Evolutionary conservation across 2,888 invertebrate genomes (phyloP).

Genomic region (Drosophila robusta): DNA sequence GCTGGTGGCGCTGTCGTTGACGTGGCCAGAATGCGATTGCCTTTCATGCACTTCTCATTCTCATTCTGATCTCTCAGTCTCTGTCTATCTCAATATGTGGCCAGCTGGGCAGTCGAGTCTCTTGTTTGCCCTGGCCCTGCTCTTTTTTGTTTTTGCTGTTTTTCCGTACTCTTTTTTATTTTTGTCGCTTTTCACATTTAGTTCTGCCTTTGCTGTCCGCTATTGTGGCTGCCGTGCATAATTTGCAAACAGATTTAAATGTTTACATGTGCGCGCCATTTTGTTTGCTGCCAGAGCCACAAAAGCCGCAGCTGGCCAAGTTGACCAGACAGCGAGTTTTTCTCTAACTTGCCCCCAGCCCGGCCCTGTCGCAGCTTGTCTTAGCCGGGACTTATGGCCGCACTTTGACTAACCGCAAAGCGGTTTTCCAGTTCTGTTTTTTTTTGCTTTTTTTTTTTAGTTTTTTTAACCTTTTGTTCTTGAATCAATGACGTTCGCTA

Average conservation of each 20-base stretch:
- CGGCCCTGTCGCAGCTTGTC: neutral
- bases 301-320: conserved; percentile 34
- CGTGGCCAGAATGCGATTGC: conserved; percentile 24
- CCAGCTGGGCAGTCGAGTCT: conserved; percentile 11
- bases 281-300: conserved; percentile 45
- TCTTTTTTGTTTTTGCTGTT: conserved; percentile 8
- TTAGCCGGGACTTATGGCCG: neutral
- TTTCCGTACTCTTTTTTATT: neutral
- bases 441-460: neutral
- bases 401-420: conserved; percentile 28
- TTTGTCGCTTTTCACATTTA: conserved; percentile 14
- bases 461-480: neutral
- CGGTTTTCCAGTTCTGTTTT: neutral
- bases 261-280: conserved; percentile 70
- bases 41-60: conserved; percentile 12
- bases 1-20: conserved; percentile 21
- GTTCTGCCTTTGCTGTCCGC: conserved; percentile 22
- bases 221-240: conserved; percentile 62
- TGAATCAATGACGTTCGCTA: conserved; percentile 6
- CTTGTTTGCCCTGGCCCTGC: conserved; percentile 16
- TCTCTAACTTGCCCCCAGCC: neutral
- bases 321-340: conserved; percentile 5
- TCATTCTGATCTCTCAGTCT: neutral
- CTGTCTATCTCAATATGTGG: conserved; percentile 13
- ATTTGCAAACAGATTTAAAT: conserved; percentile 74